phyloP scores from a whole-genome alignment of 2,888 invertebrate genomes.

The Dascillus cervinus region DNA sequence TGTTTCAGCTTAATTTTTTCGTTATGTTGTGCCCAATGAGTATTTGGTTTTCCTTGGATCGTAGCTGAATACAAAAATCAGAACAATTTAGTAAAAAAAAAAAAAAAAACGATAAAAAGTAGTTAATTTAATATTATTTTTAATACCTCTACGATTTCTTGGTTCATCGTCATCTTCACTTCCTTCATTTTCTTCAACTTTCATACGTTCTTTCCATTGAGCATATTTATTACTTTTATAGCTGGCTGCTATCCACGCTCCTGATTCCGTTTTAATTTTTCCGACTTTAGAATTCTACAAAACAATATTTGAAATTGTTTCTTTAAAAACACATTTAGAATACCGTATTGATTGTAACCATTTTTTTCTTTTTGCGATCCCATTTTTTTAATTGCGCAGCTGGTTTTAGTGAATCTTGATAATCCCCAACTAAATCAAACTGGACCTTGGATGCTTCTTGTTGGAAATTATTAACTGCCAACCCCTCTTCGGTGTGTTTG shows the following conservation, averaged over 20 bases:
- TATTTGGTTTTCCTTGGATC: slow-evolving; percentile 47
- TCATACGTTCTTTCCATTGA: slow-evolving; percentile 75
- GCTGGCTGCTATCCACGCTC: slow-evolving; percentile 86
- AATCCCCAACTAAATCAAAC: slow-evolving; percentile 79
- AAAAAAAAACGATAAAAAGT: background rate
- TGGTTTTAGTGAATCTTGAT: slow-evolving; percentile 55
- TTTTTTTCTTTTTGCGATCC: slow-evolving; percentile 96
- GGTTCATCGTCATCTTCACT: slow-evolving; percentile 44
- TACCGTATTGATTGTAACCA: slow-evolving; percentile 66
- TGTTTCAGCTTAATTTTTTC: slow-evolving; percentile 59
- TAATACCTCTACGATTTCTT: slow-evolving; percentile 6
- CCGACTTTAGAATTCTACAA: slow-evolving; percentile 50
- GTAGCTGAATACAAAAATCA: too few relatives aligned
- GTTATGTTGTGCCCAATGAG: slow-evolving; percentile 75
- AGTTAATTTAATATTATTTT: slow-evolving; percentile 1
- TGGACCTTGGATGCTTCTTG: slow-evolving; percentile 70
- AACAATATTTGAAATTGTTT: background rate
- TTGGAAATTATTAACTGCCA: slow-evolving; percentile 72
- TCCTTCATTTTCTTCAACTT: slow-evolving; percentile 44
- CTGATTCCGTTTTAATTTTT: slow-evolving; percentile 93
- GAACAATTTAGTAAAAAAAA: slow-evolving; percentile 1
- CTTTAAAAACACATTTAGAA: slow-evolving; percentile 1
- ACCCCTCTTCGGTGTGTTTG: slow-evolving; percentile 77
- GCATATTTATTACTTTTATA: slow-evolving; percentile 88
- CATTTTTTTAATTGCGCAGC: slow-evolving; percentile 65